A percentile compares a stretch with the other conserved stretches of the same genome.
Conservation (phyloP, 2,888 invertebrate genomes). For the Argyresthia goedartella region DNA sequence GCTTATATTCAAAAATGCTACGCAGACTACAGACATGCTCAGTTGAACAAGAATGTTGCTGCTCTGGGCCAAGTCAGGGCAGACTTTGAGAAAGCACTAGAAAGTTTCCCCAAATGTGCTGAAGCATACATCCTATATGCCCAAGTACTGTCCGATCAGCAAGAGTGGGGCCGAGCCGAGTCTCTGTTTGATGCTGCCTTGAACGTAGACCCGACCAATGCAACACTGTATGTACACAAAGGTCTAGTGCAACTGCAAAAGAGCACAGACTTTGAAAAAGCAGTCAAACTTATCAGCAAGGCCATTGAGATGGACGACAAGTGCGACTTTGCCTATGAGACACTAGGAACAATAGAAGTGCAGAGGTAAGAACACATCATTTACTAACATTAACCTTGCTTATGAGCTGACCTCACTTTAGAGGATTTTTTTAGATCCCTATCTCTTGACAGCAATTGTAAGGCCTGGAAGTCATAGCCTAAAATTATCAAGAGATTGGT, state of each 20-base stretch:
- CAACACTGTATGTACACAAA: slow-evolving; percentile 88
- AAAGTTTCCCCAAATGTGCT: slow-evolving; percentile 85
- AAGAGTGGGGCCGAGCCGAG: slow-evolving; percentile 87
- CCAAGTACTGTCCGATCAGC: slow-evolving; percentile 89
- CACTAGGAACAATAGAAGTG: slow-evolving; percentile 94
- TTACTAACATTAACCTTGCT: too few species aligned
- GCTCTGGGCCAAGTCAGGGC: slow-evolving; percentile 75
- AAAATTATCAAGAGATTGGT: too few species aligned
- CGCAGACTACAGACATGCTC: slow-evolving; percentile 83
- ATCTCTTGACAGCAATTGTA: too few species aligned
- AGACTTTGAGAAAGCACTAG: slow-evolving; percentile 81
- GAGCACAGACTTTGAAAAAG: slow-evolving; percentile 85
- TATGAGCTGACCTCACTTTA: too few species aligned
- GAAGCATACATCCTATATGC: slow-evolving; percentile 92
- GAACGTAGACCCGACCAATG: slow-evolving; percentile 86
- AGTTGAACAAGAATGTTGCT: slow-evolving; percentile 71
- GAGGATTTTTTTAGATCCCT: too few species aligned
- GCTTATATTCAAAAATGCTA: slow-evolving; percentile 93
- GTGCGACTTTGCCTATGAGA: slow-evolving; percentile 96
- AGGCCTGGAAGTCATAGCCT: too few species aligned
- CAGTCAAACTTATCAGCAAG: slow-evolving; percentile 81
- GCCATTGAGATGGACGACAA: slow-evolving; percentile 91
- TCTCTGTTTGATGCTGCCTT: slow-evolving; percentile 84
- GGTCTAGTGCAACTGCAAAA: slow-evolving; percentile 87
- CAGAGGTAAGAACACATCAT: slow-evolving; percentile 74